Evolutionary conservation across 1,140 invertebrate species (phyloP).

Genomic region (Aricia agestis): DNA sequence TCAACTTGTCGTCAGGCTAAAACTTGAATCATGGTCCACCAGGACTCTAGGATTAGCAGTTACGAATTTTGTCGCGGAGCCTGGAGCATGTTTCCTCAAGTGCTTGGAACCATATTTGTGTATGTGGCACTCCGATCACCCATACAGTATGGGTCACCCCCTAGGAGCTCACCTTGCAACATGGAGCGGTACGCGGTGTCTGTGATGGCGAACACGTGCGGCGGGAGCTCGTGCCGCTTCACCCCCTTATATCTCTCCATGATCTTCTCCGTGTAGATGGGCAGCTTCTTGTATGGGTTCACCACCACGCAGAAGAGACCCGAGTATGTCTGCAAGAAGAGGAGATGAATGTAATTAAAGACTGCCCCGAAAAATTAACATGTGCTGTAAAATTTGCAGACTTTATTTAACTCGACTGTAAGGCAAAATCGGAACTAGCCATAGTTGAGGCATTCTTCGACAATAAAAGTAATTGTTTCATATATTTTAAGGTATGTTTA

Average conservation of each 20-base stretch:
- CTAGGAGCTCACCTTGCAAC: slow-evolving; percentile 90
- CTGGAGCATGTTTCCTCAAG: not conserved
- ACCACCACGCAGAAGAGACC: slow-evolving; percentile 99
- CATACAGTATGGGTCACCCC: no score
- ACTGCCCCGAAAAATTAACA: not conserved
- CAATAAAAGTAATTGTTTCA: no score
- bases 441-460: no score
- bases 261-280: slow-evolving; percentile 99
- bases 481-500: no score
- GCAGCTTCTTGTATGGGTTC: slow-evolving; percentile 98
- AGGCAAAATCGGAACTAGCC: no score
- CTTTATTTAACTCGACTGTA: no score
- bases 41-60: no score
- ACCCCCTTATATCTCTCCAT: slow-evolving; percentile 99
- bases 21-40: no score
- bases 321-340: slow-evolving; percentile 94
- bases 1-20: no score
- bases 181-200: slow-evolving; percentile 98
- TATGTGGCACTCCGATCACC: no score
- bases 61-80: no score
- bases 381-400: no score
- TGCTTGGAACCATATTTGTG: not conserved
- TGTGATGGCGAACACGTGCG: slow-evolving; percentile 99
- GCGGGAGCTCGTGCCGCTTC: slow-evolving; percentile 98
- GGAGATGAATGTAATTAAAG: not conserved